A percentile compares a stretch with the other conserved stretches of the same genome.
Conservation (phyloP, 2,888 invertebrate species). For the Azorinus chamasolen region DNA sequence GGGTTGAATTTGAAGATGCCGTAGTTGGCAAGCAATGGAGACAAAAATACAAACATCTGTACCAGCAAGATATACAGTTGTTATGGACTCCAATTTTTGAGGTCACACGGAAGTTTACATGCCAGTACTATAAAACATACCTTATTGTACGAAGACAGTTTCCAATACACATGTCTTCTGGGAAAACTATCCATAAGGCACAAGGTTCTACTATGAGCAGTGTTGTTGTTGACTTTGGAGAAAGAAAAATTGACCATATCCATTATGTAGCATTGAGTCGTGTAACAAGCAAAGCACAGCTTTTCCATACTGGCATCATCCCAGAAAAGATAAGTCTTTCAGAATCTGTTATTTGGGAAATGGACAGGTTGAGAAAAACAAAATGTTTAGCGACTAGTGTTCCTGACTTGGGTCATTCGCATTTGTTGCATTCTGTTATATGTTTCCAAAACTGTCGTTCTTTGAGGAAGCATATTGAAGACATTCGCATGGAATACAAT, state of each 20-base stretch:
- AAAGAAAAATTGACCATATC: constrained; percentile 41
- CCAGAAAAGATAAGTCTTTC: constrained; percentile 41
- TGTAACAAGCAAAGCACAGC: constrained; percentile 33
- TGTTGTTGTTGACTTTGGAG: constrained; percentile 53
- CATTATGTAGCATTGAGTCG: constrained; percentile 66
- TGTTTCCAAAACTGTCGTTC: constrained; percentile 54
- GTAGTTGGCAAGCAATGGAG: constrained; percentile 39
- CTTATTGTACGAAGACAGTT: constrained; percentile 49
- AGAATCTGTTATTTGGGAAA: constrained; percentile 37
- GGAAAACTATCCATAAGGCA: constrained; percentile 61
- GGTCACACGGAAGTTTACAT: constrained; percentile 23
- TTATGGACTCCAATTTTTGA: constrained; percentile 40
- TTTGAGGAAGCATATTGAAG: constrained; percentile 43
- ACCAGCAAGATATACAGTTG: constrained; percentile 13
- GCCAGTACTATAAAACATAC: constrained; percentile 29
- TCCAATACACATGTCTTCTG: constrained; percentile 56
- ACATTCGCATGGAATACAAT: constrained; percentile 30
- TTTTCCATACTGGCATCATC: constrained; percentile 44
- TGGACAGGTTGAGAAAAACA: constrained; percentile 30
- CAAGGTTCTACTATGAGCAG: constrained; percentile 58
- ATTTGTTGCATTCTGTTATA: not conserved
- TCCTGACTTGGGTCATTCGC: not conserved
- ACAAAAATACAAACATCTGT: constrained; percentile 40
- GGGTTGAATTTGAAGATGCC: constrained; percentile 58
- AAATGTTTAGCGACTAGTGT: constrained; percentile 10